These are phyloP conservation scores for Neotoma lepida DNA, from an alignment of 2,113 vertebrate genomes.

Conservation along the genomic window DNA sequence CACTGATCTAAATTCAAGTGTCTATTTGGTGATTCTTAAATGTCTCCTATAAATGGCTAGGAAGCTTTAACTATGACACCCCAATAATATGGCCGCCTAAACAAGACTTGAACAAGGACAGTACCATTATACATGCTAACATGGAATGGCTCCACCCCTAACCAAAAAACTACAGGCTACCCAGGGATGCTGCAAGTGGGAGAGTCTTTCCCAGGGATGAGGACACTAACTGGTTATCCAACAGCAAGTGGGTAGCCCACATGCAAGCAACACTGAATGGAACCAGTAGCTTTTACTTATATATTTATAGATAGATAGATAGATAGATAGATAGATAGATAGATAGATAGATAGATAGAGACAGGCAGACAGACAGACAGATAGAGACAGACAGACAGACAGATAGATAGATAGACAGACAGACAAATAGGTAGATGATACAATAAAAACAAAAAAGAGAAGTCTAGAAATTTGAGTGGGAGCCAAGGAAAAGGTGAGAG, in stretches of 20 bases:
- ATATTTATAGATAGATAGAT: not conserved
- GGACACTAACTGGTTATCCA: not conserved
- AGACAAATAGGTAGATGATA: not conserved
- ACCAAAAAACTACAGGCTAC: not conserved
- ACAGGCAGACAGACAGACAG: not conserved
- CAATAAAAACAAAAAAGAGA: not conserved
- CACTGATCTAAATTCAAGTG: not conserved
- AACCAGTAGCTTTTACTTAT: not conserved
- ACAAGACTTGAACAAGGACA: not conserved
- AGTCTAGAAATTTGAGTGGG: not conserved
- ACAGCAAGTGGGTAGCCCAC: not conserved
- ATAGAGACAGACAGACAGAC: too few species aligned
- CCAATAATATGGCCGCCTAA: not conserved
- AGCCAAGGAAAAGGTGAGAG: not conserved
- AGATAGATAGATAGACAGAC: not conserved
- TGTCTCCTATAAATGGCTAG: not conserved
- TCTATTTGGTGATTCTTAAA: not conserved
- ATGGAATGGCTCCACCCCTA: not conserved
- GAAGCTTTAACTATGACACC: not conserved
- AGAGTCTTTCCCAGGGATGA: not conserved
- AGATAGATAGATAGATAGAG: not conserved
- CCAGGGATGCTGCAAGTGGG: not conserved
- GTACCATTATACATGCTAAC: not conserved
- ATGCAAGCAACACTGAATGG: not conserved
- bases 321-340: not conserved